Conservation (phyloP, 2,113 vertebrate species). For the Scortum barcoo region DNA sequence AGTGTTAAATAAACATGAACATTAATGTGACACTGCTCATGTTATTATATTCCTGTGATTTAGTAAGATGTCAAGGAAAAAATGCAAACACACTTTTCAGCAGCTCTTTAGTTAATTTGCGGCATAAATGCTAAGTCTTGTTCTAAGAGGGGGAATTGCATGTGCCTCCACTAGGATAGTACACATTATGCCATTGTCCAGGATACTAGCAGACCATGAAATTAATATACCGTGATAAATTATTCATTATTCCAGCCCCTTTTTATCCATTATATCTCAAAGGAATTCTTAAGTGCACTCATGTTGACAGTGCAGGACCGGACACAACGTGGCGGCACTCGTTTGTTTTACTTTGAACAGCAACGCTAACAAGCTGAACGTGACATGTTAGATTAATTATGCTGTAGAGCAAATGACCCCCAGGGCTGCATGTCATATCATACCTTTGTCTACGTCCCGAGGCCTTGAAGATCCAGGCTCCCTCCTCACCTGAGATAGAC, state of each 20-base stretch:
- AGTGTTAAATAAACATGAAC: constrained; percentile 69
- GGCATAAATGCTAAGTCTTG: constrained; percentile 7
- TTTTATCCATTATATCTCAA: constrained; percentile 71
- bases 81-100: constrained; percentile 3
- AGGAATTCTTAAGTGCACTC: constrained; percentile 65
- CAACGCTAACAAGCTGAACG: constrained; percentile 77
- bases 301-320: constrained; percentile 76
- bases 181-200: constrained; percentile 55
- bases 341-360: constrained; percentile 76
- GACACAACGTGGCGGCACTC: constrained; percentile 51
- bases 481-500: constrained; percentile 62
- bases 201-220: constrained; percentile 71
- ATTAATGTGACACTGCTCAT: constrained; percentile 40
- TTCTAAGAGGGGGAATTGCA: constrained; percentile 30
- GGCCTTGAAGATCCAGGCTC: constrained; percentile 62
- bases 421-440: constrained; percentile 60
- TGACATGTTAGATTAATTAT: constrained; percentile 77
- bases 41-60: constrained; percentile 17
- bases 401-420: constrained; percentile 64
- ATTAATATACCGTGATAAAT: constrained; percentile 78
- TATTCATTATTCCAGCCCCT: constrained; percentile 74
- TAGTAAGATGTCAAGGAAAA: constrained; percentile 20
- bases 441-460: constrained; percentile 47
- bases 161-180: constrained; percentile 28
- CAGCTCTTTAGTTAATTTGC: constrained; percentile 4